phyloP scores from a whole-genome alignment of 2,888 invertebrate species.

The Hypsopygia costalis region DNA sequence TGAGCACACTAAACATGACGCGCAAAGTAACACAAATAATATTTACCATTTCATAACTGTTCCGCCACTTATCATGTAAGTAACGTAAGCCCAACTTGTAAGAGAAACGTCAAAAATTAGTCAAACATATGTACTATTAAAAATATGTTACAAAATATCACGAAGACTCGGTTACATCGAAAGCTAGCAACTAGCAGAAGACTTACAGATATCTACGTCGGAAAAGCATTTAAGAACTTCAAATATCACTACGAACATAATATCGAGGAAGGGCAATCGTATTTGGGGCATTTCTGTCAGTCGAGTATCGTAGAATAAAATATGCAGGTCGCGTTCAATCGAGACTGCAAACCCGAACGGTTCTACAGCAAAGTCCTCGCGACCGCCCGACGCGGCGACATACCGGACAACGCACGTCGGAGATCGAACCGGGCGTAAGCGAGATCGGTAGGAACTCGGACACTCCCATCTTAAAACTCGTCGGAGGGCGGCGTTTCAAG shows the following conservation, averaged over 20 bases:
- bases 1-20: not conserved
- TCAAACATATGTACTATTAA: slow-evolving; percentile 9
- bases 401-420: too few species aligned
- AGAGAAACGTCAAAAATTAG: slow-evolving; percentile 26
- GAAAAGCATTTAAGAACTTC: too few species aligned
- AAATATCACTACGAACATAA: not conserved
- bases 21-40: slow-evolving; percentile 2
- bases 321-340: too few species aligned
- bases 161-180: not conserved
- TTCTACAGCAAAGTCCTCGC: too few species aligned
- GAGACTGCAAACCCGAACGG: too few species aligned
- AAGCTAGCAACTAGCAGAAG: slow-evolving; percentile 2
- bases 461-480: too few species aligned
- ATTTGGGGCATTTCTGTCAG: slow-evolving; percentile 8
- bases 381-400: too few species aligned
- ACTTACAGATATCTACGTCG: not conserved
- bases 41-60: slow-evolving; percentile 50
- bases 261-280: slow-evolving; percentile 4
- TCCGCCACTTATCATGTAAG: slow-evolving; percentile 40
- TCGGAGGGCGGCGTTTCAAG: too few species aligned
- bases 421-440: too few species aligned
- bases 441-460: not conserved
- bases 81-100: slow-evolving; percentile 55
- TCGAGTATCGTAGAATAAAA: not conserved
- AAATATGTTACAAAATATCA: slow-evolving; percentile 1